Evolutionary conservation across 2,888 invertebrate species (phyloP).

Genomic region (Germaria angustata): DNA sequence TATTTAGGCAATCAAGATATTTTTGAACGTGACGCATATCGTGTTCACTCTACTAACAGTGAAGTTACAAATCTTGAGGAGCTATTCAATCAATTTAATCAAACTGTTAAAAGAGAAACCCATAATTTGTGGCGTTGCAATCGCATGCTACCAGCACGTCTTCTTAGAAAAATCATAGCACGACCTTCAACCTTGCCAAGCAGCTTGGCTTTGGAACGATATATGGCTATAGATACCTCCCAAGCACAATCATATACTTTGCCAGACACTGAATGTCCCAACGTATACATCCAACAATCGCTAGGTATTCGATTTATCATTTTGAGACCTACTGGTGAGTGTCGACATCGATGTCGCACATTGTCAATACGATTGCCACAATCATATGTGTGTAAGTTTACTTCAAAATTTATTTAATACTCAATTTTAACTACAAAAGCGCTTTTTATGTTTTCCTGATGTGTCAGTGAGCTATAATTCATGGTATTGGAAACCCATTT

Average conservation of each 20-base stretch:
- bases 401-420: background rate
- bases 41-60: constrained; percentile 80
- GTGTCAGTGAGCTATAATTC: constrained; percentile 86
- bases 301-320: constrained; percentile 87
- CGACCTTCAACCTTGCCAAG: constrained; percentile 86
- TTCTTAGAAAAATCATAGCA: constrained; percentile 86
- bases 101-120: constrained; percentile 67
- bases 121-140: constrained; percentile 85
- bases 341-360: constrained; percentile 85
- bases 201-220: constrained; percentile 89
- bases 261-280: constrained; percentile 91
- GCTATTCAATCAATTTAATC: constrained; percentile 77
- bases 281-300: constrained; percentile 87
- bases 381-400: constrained; percentile 87
- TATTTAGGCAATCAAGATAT: constrained; percentile 83
- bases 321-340: constrained; percentile 88
- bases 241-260: constrained; percentile 84
- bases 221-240: constrained; percentile 87
- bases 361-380: constrained; percentile 86
- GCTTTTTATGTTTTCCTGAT: constrained; percentile 11
- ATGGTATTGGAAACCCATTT: constrained; percentile 88
- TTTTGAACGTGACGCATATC: constrained; percentile 84
- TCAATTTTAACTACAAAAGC: background rate
- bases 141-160: constrained; percentile 86
- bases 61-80: constrained; percentile 78